phyloP scores from a whole-genome alignment of 2,113 vertebrate species.

The Elaphurus davidianus region DNA sequence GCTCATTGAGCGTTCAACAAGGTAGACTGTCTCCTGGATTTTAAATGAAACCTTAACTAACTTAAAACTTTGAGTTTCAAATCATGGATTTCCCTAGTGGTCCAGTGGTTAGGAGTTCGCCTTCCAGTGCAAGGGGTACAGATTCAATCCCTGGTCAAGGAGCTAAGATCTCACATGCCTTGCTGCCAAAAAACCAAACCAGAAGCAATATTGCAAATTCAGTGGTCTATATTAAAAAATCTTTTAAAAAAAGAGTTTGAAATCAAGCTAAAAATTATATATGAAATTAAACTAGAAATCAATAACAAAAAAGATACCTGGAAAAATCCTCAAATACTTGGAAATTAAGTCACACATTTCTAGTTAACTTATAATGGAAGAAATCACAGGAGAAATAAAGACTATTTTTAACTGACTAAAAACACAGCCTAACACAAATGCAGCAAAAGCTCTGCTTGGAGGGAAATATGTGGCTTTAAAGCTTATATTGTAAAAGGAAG shows the following conservation, averaged over 20 bases:
- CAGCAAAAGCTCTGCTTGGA: not conserved
- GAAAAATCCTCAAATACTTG: not conserved
- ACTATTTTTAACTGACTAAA: not conserved
- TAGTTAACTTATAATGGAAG: slow-evolving; percentile 1
- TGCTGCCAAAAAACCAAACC: not conserved
- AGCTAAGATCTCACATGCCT: not conserved
- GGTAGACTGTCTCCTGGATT: not conserved
- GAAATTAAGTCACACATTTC: not conserved
- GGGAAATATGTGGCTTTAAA: not conserved
- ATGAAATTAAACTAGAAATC: not conserved
- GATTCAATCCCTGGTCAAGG: not conserved
- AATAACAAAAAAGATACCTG: not conserved
- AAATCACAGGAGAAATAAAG: not conserved
- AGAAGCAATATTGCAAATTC: not conserved
- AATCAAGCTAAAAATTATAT: not conserved
- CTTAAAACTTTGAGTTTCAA: not conserved
- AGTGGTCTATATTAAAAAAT: not conserved
- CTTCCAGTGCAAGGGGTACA: not conserved
- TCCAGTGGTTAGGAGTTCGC: not conserved
- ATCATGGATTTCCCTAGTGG: not conserved
- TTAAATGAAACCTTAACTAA: not conserved
- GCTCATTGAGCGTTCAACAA: not conserved
- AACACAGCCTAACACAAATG: not conserved
- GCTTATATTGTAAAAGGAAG: not conserved
- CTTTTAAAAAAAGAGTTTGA: not conserved